phyloP scores from a whole-genome alignment of 2,888 invertebrate species.

The Acanthosoma haemorrhoidale region DNA sequence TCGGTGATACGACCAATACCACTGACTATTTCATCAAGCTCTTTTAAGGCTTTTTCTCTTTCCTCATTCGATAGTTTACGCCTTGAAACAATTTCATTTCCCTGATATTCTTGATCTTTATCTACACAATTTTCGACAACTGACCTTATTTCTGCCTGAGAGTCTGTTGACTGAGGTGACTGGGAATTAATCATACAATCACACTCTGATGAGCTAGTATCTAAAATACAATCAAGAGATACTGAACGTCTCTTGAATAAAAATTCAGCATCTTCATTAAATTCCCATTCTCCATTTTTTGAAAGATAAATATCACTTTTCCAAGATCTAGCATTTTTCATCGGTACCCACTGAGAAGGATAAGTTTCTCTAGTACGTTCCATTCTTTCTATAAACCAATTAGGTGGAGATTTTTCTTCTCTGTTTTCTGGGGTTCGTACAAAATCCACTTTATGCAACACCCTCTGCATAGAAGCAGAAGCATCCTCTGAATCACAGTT shows the following conservation, averaged over 20 bases:
- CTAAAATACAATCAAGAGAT: conserved; percentile 34
- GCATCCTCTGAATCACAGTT: conserved; percentile 43
- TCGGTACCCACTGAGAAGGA: conserved; percentile 36
- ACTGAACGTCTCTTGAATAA: conserved; percentile 26
- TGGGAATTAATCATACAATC: conserved; percentile 37
- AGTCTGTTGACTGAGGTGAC: conserved; percentile 38
- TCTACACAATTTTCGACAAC: neutral
- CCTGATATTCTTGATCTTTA: neutral
- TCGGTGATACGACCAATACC: conserved; percentile 38
- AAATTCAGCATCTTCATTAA: conserved; percentile 30
- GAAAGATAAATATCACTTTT: conserved; percentile 41
- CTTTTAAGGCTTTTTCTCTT: conserved; percentile 41
- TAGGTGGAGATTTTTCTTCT: conserved; percentile 32
- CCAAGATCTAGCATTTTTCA: conserved; percentile 38
- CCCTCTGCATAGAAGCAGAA: conserved; percentile 32
- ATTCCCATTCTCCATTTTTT: conserved; percentile 39
- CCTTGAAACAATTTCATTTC: conserved; percentile 6
- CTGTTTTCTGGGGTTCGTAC: conserved; percentile 26
- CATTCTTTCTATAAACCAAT: conserved; percentile 34
- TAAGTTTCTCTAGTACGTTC: conserved; percentile 29
- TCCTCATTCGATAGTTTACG: conserved; percentile 41
- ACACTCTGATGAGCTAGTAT: conserved; percentile 39
- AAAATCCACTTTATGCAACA: conserved; percentile 18
- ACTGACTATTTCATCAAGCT: conserved; percentile 42
- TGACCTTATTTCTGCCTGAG: conserved; percentile 21